Percentiles rank a stretch among this genome's conserved stretches.
Conservation (phyloP, 2,113 vertebrate genomes). For the Felis chaus region DNA sequence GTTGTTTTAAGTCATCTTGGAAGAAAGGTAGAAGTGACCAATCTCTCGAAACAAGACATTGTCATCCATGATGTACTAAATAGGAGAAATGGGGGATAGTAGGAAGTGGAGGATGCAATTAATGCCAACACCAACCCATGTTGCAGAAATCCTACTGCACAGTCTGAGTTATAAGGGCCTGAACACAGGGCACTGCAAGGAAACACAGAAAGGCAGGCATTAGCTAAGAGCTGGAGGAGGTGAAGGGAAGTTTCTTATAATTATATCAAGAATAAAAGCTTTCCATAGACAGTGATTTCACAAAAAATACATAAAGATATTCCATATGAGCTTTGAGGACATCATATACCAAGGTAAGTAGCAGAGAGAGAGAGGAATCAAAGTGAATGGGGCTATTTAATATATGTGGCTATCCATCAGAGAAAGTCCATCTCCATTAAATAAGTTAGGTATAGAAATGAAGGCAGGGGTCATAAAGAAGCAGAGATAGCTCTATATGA, state of each 20-base stretch:
- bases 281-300: not conserved
- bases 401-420: not conserved
- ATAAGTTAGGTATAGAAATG: not conserved
- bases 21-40: not conserved
- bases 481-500: not conserved
- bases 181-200: not conserved
- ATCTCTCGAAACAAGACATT: not conserved
- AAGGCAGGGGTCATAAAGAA: not conserved
- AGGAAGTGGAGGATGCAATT: not conserved
- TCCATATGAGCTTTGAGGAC: not conserved
- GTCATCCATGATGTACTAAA: not conserved
- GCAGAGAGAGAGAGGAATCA: not conserved
- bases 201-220: not conserved
- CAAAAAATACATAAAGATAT: constrained; percentile 26
- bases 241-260: not conserved
- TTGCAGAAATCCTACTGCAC: not conserved
- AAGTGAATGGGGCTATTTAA: not conserved
- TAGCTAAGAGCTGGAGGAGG: not conserved
- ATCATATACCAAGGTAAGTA: not conserved
- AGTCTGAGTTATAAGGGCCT: not conserved
- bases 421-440: not conserved
- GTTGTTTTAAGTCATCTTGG: not conserved
- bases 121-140: not conserved
- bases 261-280: not conserved
- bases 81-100: not conserved